Conservation (phyloP, 2,113 vertebrate genomes). For the Burhinus bistriatus region DNA sequence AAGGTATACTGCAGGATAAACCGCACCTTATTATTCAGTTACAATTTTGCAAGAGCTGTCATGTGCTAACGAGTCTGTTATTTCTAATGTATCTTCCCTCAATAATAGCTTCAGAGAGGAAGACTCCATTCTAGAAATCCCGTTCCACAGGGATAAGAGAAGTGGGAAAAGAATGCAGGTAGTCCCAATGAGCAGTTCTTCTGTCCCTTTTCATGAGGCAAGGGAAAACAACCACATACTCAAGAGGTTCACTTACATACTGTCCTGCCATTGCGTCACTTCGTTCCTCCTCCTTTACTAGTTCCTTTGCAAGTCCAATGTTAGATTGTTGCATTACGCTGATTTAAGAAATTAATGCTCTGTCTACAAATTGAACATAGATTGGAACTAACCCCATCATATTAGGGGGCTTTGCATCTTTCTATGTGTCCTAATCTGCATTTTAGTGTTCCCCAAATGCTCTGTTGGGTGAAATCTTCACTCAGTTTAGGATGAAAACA, state of each 20-base stretch:
- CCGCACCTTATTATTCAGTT: neutral
- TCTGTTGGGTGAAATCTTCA: neutral
- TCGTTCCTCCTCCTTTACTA: neutral
- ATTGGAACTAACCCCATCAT: neutral
- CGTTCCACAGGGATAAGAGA: neutral
- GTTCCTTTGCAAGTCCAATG: neutral
- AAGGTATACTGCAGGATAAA: neutral
- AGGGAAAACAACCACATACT: neutral
- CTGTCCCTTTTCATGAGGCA: neutral
- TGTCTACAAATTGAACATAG: neutral
- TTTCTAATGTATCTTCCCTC: neutral
- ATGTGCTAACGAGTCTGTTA: neutral
- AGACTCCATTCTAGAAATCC: neutral
- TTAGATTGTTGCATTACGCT: neutral
- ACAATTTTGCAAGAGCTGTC: neutral
- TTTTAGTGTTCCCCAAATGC: neutral
- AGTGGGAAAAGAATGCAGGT: neutral
- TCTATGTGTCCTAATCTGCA: neutral
- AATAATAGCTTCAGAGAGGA: neutral
- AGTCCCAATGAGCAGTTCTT: neutral
- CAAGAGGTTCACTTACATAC: rapidly evolving
- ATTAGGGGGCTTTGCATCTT: neutral
- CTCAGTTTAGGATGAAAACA: neutral
- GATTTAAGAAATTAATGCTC: neutral
- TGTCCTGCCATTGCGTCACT: neutral